These are phyloP conservation scores for Sarcophaga peregrina DNA, from an alignment of 1,140 invertebrate species.

Conservation along the genomic window DNA sequence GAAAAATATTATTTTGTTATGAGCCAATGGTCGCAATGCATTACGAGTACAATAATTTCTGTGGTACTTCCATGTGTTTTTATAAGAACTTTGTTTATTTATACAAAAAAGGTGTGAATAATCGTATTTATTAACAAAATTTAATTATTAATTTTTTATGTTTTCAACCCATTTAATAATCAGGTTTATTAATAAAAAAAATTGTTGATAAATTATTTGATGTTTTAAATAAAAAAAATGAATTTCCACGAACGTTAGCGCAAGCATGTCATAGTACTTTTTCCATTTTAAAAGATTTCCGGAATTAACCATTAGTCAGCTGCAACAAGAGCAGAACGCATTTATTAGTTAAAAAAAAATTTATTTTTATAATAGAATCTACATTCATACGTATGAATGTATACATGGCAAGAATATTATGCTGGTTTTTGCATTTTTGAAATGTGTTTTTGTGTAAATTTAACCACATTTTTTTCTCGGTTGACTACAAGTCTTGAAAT, in stretches of 20 bases:
- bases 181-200: not conserved
- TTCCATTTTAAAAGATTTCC: not conserved
- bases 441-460: no score
- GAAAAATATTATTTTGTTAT: no score
- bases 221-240: not conserved
- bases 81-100: not conserved
- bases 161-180: not conserved
- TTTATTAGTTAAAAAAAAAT: no score
- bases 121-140: not conserved
- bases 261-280: not conserved
- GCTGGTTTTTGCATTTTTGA: no score
- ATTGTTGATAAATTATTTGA: not conserved
- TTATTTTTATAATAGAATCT: no score
- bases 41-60: no score
- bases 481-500: not conserved
- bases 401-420: no score
- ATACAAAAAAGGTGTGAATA: not conserved
- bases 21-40: no score
- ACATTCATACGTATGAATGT: no score
- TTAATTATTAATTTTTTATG: conserved; percentile 6
- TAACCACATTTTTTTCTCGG: not conserved
- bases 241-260: not conserved
- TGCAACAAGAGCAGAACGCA: not conserved
- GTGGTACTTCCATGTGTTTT: no score
- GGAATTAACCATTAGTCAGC: conserved; percentile 1